Percentiles rank a stretch among this genome's conserved stretches.
Evolutionary conservation across 2,113 vertebrate genomes (phyloP).

Genomic region (Chlamydotis undulata): DNA sequence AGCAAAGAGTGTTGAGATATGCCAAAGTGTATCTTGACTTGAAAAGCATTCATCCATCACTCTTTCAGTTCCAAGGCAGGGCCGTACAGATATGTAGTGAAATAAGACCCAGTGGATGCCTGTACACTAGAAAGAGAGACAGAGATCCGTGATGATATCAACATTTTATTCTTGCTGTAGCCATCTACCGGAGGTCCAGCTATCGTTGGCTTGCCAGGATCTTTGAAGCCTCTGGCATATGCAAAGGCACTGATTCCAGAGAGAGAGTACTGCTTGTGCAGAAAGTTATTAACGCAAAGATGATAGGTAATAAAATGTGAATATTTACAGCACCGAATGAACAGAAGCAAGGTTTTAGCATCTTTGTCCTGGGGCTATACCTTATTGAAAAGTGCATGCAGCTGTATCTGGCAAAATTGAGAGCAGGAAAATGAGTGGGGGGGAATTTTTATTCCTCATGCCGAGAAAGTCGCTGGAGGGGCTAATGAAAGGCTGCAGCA

Average conservation of each 20-base stretch:
- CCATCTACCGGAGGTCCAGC: background rate
- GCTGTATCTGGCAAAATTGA: background rate
- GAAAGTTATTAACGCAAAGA: background rate
- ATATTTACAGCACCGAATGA: background rate
- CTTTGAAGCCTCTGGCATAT: background rate
- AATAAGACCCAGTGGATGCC: slow-evolving; percentile 28
- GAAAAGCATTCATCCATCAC: background rate
- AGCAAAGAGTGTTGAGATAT: background rate
- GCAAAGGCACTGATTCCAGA: background rate
- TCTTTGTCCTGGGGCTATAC: background rate
- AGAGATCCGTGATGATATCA: background rate
- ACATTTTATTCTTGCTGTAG: slow-evolving; percentile 17
- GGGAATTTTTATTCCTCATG: background rate
- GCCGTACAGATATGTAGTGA: slow-evolving; percentile 7
- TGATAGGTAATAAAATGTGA: background rate
- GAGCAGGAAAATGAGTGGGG: background rate
- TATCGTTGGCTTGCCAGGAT: background rate
- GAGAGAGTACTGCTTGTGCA: background rate
- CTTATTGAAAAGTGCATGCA: background rate
- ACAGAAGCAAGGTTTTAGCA: background rate
- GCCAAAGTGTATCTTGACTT: slow-evolving; percentile 21
- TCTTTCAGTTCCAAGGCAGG: background rate
- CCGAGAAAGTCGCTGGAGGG: background rate
- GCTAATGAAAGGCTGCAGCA: background rate
- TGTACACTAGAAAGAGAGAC: background rate